Percentiles rank a stretch among this genome's conserved stretches.
These are phyloP conservation scores for Lethocerus indicus DNA, from an alignment of 1,140 invertebrate genomes.

Conservation along the genomic window DNA sequence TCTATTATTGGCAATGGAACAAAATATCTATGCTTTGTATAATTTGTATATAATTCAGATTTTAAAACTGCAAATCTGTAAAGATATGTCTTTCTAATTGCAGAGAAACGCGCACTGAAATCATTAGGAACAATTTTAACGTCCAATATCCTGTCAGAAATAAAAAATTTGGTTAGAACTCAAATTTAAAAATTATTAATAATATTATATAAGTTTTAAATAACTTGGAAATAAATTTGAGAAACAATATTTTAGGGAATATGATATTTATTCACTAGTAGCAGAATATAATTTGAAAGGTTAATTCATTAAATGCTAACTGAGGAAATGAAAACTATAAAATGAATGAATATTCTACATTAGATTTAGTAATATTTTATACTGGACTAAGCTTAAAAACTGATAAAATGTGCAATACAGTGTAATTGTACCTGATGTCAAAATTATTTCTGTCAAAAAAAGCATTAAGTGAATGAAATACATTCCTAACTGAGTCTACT, in stretches of 20 bases:
- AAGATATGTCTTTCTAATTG: constrained; percentile 12
- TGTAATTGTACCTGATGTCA: constrained; percentile 10
- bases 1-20: constrained; percentile 16
- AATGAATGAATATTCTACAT: no score
- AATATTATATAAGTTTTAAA: background rate
- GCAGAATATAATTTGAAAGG: no score
- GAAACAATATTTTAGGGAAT: background rate
- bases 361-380: no score
- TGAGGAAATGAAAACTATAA: no score
- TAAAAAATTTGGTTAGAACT: no score
- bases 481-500: background rate
- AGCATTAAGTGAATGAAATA: constrained; percentile 8
- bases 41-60: constrained; percentile 7
- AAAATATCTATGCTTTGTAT: background rate
- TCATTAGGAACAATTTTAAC: constrained; percentile 12
- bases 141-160: constrained; percentile 9
- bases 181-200: no score
- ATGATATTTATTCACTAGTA: no score
- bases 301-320: no score
- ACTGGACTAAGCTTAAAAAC: no score
- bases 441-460: constrained; percentile 10
- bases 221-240: background rate
- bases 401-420: no score
- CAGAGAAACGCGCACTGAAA: constrained; percentile 15
- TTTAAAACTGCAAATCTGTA: constrained; percentile 15